Base-by-base conservation (phyloP, 53 echinoderm and acorn worm species). In the Hippasteria phrygiana region DNA sequence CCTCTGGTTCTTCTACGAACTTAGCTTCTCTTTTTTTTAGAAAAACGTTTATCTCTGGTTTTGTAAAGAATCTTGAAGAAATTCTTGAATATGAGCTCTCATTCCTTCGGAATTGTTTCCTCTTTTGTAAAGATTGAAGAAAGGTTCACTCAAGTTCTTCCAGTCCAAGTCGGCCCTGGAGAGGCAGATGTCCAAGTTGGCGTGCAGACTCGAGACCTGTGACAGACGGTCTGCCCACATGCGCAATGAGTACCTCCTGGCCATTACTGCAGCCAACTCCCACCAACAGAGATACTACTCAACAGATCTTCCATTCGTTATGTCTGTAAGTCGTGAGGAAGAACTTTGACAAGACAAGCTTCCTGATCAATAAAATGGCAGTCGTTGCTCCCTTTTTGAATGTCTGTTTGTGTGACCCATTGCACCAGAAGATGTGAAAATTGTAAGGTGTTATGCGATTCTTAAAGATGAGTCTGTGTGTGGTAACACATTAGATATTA, bases 171-270 rank as follows among this genome's bases (percentile, higher is more conserved):
- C 88, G 33, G 88, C 95, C 28, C 88, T 97, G 22, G 95, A 94
- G 73, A 91, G 93, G 85, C 74, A 88, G 18, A 88, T 83, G 35
- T 83, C 93, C 43, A 97, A 95, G 87, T 71, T 97, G 65, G 43
- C 89, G 12, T 63, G 83, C 13, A 90, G 92, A 51, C 82, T 91
- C 31, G 91, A 88, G 35, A 89, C 92, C 28, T 95, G 94, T 43
- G 95, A 97, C 83, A 84, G 92, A 62, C 74, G 97, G 75, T 89
- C 97, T 20, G 89, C 94, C 12, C 95, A 93, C 89, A 87, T 95
- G 83, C 92, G 98, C 56, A 97, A 97, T 56, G 98, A 95, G 56
- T 97, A 97, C 90, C 87, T 97, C 56, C 90, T 97, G 27, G 82
- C 90, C 20, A 89, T 95, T 22, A 51, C 92, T 26, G 89, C 95